Percentiles rank a stretch among this genome's conserved stretches.
Conservation (phyloP, 2,113 vertebrate genomes). For the Serilophus lunatus region DNA sequence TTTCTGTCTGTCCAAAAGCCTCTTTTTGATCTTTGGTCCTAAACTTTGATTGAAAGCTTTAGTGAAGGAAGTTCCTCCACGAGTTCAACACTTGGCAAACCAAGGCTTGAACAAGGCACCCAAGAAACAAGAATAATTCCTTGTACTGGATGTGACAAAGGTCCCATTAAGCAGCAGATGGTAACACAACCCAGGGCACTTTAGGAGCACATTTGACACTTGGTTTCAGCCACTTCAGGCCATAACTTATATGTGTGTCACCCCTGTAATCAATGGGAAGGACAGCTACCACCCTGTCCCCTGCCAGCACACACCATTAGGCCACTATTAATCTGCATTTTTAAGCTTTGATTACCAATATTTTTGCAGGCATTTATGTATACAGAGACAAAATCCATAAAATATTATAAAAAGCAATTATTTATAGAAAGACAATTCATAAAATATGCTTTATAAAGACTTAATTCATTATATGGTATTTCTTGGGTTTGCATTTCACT, state of each 20-base stretch:
- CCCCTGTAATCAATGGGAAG: not conserved
- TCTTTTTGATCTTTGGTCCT: not conserved
- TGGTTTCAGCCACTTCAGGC: not conserved
- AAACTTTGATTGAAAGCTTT: not conserved
- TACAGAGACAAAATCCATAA: not conserved
- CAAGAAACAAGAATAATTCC: not conserved
- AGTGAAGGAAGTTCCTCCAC: not conserved
- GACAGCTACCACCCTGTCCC: not conserved
- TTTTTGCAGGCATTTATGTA: not conserved
- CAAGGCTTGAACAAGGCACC: not conserved
- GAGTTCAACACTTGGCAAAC: fast-evolving
- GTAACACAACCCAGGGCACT: not conserved
- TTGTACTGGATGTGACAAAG: not conserved
- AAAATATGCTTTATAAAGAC: not conserved
- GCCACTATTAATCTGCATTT: not conserved
- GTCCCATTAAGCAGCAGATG: not conserved
- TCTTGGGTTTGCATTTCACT: not conserved
- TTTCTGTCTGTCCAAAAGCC: not conserved
- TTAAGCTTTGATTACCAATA: not conserved
- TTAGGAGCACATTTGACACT: not conserved
- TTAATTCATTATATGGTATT: no score
- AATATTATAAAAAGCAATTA: not conserved
- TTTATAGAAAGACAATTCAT: not conserved
- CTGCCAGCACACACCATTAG: not conserved
- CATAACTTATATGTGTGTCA: not conserved